Evolutionary conservation across 2,888 invertebrate genomes (phyloP).

Genomic region (Pyralis farinalis): DNA sequence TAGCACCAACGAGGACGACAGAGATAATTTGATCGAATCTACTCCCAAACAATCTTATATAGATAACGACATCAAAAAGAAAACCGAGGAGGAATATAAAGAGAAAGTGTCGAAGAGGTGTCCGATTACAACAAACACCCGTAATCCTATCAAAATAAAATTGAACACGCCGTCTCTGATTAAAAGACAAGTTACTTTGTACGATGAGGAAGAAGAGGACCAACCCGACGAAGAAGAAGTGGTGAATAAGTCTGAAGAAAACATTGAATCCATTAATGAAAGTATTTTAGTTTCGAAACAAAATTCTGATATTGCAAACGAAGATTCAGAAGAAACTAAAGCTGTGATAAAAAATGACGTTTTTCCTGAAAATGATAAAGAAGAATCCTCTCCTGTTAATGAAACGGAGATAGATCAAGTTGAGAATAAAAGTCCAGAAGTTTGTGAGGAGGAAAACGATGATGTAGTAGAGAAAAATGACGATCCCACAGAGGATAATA

Average conservation of each 20-base stretch:
- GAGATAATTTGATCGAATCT: too few relatives aligned
- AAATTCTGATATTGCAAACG: too few relatives aligned
- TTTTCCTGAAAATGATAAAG: too few relatives aligned
- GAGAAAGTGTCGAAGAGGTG: conserved; percentile 61
- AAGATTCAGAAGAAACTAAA: too few relatives aligned
- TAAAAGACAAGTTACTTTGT: conserved; percentile 71
- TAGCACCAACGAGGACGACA: too few relatives aligned
- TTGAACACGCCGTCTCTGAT: conserved; percentile 70
- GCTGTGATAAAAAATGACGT: too few relatives aligned
- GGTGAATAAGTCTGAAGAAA: too few relatives aligned
- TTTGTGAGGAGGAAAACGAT: conserved; percentile 6
- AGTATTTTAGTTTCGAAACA: too few relatives aligned
- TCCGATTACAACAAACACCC: conserved; percentile 57
- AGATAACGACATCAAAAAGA: conserved; percentile 23
- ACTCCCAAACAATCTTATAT: neutral
- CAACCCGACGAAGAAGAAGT: conserved; percentile 18
- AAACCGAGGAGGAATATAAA: conserved; percentile 50
- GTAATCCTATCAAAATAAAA: conserved; percentile 68
- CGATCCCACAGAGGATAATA: conserved; percentile 6
- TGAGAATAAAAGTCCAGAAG: conserved; percentile 12
- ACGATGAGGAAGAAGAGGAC: conserved; percentile 81
- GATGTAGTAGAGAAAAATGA: conserved; percentile 12
- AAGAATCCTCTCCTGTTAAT: too few relatives aligned
- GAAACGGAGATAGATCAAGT: neutral
- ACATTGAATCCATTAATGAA: too few relatives aligned